Base-by-base conservation (phyloP, 2,113 vertebrate genomes). In the Scopus umbretta region DNA sequence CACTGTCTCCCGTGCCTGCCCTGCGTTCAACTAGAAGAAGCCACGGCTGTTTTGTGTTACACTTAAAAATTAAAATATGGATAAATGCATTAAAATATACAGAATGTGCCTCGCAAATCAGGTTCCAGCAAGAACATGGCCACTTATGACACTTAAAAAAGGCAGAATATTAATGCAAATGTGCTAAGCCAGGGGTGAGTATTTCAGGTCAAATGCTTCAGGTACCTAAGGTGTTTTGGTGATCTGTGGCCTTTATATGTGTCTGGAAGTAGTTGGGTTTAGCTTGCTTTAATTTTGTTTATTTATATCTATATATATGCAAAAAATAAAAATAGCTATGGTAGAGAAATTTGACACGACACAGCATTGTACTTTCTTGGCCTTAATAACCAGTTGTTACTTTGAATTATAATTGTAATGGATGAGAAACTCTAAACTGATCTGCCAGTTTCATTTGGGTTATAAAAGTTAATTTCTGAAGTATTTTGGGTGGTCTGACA, bases 401-500 rank as follows among this genome's bases (percentile, higher is more conserved):
- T 66, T 49, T 55, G 42, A 76, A 76, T 49, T 76, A 49, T 21
- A 74, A 92, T 10, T 71, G 36, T 14, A 87, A 79, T 22, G 72
- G 94, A 76, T 70, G 49, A 79, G 34, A 82, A 86, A 82, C 45
- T 66, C 72, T 90, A 65, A 74, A 92, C 61, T 2, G 1, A 88
- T 82, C 40, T 90, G 91, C 36, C 78, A 88, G 62, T 85, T 96
- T 92, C 1, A 7, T 52, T 23, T 86, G 38, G 34, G 50, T 74
- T 90, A 92, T 56, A 88, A 88, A 95, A 95, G 58, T 80, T 90
- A 58, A 80, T 65, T 92, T 84, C 49, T 58, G 7, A 94, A 90
- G 34, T 72, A 71, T 92, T 94, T 73, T 71, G 86, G 62, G 90
- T 92, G 87, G 85, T 73, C 94, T 93, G 45, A 90, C n/a, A 67